Conservation (phyloP, 2,113 vertebrate genomes). For the Martes martes region DNA sequence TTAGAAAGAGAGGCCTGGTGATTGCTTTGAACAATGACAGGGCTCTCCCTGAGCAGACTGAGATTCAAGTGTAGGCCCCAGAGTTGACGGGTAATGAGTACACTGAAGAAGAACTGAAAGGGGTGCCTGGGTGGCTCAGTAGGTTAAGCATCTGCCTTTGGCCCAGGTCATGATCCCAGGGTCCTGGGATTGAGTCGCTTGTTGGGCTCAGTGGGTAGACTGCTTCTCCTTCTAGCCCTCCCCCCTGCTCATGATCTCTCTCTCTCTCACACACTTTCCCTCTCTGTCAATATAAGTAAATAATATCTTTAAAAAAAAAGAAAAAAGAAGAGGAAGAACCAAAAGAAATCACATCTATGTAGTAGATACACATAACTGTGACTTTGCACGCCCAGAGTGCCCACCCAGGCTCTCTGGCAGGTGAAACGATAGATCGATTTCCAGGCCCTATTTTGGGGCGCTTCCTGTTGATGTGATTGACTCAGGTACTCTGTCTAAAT, state of each 20-base stretch:
- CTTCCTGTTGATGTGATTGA: not conserved
- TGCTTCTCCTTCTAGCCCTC: no score
- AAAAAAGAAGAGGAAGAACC: not conserved
- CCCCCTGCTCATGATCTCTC: no score
- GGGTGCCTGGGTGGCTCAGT: no score
- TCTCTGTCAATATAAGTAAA: no score
- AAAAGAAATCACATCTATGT: not conserved
- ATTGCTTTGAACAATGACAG: not conserved
- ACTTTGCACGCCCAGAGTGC: not conserved
- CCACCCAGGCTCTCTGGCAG: rapidly evolving
- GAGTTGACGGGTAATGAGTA: rapidly evolving
- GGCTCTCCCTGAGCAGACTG: not conserved
- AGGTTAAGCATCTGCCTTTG: no score
- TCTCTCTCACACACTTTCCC: no score
- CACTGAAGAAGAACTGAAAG: not conserved
- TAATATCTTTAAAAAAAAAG: no score
- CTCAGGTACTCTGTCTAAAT: not conserved
- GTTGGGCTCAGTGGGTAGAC: no score
- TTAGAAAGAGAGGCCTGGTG: not conserved
- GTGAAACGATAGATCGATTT: not conserved
- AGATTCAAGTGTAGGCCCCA: not conserved
- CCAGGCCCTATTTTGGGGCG: rapidly evolving
- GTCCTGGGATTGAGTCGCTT: no score
- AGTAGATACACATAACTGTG: not conserved
- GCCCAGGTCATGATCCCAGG: no score